Conservation (phyloP, 1,140 invertebrate species). For the Dreissena rostriformis region DNA sequence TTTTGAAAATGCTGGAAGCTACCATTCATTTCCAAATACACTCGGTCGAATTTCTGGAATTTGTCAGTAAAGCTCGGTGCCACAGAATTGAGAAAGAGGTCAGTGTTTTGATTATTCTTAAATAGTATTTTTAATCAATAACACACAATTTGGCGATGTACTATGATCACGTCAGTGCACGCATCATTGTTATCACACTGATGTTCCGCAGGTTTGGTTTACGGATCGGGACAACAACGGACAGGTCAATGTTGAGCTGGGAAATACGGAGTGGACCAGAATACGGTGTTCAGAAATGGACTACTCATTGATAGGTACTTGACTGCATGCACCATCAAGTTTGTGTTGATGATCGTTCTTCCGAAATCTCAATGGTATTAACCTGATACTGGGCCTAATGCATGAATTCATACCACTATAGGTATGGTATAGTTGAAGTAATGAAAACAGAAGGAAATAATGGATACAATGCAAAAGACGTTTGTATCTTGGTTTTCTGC, state of each 20-base stretch:
- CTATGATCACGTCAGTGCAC: background rate
- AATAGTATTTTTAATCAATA: no score
- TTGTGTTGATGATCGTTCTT: no score
- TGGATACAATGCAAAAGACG: no score
- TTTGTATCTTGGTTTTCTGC: no score
- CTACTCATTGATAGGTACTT: slow-evolving; percentile 5
- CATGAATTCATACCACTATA: no score
- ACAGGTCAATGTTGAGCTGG: slow-evolving; percentile 18
- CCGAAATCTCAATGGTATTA: no score
- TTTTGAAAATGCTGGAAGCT: slow-evolving; percentile 7
- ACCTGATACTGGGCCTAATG: no score
- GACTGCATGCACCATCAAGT: no score
- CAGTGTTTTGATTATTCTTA: no score
- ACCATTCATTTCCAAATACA: slow-evolving; percentile 9
- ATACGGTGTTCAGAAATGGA: slow-evolving; percentile 13
- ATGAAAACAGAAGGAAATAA: no score
- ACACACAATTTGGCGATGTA: background rate
- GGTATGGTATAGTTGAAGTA: no score
- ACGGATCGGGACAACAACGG: slow-evolving; percentile 30
- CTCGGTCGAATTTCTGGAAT: background rate
- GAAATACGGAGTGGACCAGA: background rate
- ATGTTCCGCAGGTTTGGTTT: slow-evolving; percentile 1
- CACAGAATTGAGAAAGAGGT: slow-evolving; percentile 3
- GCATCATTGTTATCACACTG: background rate
- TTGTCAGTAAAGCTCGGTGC: background rate